A percentile compares a stretch with the other conserved stretches of the same genome.
These are phyloP conservation scores for Myotis davidii DNA, from an alignment of 2,113 vertebrate genomes.

Conservation along the genomic window DNA sequence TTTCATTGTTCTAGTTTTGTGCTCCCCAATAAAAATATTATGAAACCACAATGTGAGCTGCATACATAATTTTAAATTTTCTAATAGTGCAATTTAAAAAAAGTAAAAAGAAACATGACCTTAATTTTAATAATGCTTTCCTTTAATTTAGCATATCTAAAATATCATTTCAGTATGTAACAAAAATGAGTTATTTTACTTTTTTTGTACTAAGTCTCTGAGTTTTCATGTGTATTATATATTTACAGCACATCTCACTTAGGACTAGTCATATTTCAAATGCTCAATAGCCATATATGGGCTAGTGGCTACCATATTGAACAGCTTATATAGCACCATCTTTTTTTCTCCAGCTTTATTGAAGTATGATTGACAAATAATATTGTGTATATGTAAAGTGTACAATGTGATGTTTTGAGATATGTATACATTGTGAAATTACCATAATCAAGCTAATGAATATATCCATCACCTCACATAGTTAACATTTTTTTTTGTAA, in stretches of 20 bases:
- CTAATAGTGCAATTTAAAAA: neutral
- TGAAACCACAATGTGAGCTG: neutral
- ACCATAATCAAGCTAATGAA: neutral
- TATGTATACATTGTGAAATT: neutral
- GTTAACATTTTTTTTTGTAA: neutral
- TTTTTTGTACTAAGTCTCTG: neutral
- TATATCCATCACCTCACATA: neutral
- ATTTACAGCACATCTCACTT: neutral
- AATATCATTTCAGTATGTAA: constrained; percentile 18
- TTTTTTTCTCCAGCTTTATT: neutral
- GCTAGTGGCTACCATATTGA: neutral
- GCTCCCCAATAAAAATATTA: neutral
- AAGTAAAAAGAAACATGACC: neutral
- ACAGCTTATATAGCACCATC: neutral
- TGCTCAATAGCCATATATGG: neutral
- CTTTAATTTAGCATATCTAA: neutral
- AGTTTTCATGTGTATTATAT: constrained; percentile 3
- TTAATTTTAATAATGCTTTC: constrained; percentile 22
- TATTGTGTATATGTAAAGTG: neutral
- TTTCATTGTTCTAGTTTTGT: neutral
- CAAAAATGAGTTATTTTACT: constrained; percentile 11
- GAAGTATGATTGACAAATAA: neutral
- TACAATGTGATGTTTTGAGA: neutral
- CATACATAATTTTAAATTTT: neutral
- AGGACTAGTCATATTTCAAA: neutral